Percentiles rank a stretch among this genome's conserved stretches.
phyloP scores from a whole-genome alignment of 1,140 invertebrate species.

The Eriosoma lanigerum region DNA sequence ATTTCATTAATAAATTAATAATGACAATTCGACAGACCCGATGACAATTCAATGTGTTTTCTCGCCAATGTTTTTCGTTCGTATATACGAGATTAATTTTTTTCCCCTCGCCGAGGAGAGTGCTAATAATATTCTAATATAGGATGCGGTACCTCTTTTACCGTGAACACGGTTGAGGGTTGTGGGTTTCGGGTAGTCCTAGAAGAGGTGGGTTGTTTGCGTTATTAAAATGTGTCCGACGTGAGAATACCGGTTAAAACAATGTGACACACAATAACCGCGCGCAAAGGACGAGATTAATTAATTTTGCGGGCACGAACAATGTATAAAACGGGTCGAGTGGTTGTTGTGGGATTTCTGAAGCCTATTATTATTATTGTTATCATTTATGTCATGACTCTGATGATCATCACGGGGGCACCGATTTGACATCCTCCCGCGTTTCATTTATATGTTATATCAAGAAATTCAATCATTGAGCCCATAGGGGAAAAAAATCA shows the following conservation, averaged over 20 bases:
- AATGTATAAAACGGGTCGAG: constrained; percentile 45
- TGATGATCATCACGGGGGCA: constrained; percentile 30
- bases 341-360: constrained; percentile 46
- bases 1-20: too few species aligned
- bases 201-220: constrained; percentile 34
- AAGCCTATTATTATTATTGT: constrained; percentile 49
- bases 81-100: constrained; percentile 29
- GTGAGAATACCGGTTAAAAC: constrained; percentile 49
- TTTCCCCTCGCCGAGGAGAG: neutral
- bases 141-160: neutral
- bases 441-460: constrained; percentile 39
- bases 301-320: constrained; percentile 47
- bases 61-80: neutral
- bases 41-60: constrained; percentile 17
- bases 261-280: constrained; percentile 47
- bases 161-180: neutral
- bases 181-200: neutral
- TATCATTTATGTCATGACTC: constrained; percentile 47
- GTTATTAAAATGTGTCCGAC: constrained; percentile 48
- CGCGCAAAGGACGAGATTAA: constrained; percentile 45
- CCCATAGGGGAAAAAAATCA: neutral
- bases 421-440: constrained; percentile 12
- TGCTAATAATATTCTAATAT: too few species aligned
- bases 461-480: constrained; percentile 26
- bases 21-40: too few species aligned